phyloP scores from a whole-genome alignment of 2,888 invertebrate genomes.

The Drosophila putrida region DNA sequence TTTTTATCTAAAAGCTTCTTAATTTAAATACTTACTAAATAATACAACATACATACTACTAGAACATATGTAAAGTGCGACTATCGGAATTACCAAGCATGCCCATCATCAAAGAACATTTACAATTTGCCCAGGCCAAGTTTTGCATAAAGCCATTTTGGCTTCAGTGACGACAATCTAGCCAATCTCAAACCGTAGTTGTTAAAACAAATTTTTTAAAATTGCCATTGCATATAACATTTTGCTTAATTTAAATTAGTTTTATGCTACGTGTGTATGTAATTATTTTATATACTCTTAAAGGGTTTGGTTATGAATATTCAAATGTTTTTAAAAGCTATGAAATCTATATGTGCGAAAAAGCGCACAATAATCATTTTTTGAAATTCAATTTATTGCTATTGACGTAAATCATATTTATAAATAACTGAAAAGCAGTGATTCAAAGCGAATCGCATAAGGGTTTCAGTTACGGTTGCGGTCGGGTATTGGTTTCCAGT shows the following conservation, averaged over 20 bases:
- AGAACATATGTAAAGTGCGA: slow-evolving; percentile 54
- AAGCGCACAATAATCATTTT: background rate
- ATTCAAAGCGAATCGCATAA: too few species aligned
- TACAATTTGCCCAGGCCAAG: background rate
- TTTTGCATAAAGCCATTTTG: slow-evolving; percentile 6
- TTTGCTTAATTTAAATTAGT: slow-evolving; percentile 50
- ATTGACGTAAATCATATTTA: too few species aligned
- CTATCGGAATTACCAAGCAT: slow-evolving; percentile 66
- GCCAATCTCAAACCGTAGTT: slow-evolving; percentile 39
- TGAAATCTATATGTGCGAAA: background rate
- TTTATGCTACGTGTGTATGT: slow-evolving; percentile 49
- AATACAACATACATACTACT: slow-evolving; percentile 43
- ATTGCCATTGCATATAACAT: slow-evolving; percentile 38
- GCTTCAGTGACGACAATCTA: slow-evolving; percentile 4
- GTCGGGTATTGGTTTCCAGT: too few species aligned
- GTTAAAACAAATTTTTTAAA: slow-evolving; percentile 22
- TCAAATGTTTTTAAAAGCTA: background rate
- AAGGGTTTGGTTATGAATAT: slow-evolving; percentile 35
- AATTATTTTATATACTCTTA: slow-evolving; percentile 33
- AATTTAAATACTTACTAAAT: slow-evolving; percentile 55
- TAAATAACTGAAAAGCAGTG: too few species aligned
- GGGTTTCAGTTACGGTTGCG: too few species aligned
- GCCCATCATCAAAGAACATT: slow-evolving; percentile 49
- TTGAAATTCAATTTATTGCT: background rate
- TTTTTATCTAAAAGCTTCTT: slow-evolving; percentile 68